phyloP scores from a whole-genome alignment of 2,113 vertebrate genomes.

The Cygnus atratus region DNA sequence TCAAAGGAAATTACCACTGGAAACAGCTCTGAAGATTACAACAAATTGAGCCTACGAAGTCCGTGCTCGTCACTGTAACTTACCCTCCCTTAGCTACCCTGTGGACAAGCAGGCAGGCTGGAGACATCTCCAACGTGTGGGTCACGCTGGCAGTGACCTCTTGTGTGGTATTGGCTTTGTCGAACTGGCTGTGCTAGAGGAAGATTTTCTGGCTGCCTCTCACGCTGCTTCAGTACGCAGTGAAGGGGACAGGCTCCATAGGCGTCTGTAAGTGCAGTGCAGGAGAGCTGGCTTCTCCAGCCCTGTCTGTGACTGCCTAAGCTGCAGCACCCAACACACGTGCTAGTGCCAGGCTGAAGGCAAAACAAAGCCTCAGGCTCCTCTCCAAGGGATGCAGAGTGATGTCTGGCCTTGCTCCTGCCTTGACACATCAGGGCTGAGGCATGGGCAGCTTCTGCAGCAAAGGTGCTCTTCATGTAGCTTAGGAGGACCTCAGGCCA shows the following conservation, averaged over 20 bases:
- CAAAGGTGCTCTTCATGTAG: not conserved
- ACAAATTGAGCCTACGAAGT: not conserved
- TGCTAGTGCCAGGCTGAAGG: not conserved
- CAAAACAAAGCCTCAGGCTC: not conserved
- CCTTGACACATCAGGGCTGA: not conserved
- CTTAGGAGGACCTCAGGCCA: not conserved
- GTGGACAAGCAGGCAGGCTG: not conserved
- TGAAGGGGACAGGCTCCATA: not conserved
- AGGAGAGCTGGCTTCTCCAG: not conserved
- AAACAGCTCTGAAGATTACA: not conserved
- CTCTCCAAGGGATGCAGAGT: not conserved
- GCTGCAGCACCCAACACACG: not conserved
- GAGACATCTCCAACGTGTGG: not conserved
- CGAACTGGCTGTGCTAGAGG: not conserved
- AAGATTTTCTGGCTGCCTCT: not conserved
- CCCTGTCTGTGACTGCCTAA: not conserved
- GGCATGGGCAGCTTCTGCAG: not conserved
- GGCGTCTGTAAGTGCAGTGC: not conserved
- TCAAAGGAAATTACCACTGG: not conserved
- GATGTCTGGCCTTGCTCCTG: too few species aligned
- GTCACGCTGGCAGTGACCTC: not conserved
- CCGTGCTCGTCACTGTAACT: fast-evolving
- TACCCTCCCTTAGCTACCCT: not conserved
- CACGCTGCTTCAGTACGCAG: not conserved
- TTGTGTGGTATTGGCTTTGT: not conserved